Base-by-base conservation (phyloP, 2,113 vertebrate genomes). In the Hystrix brachyura region DNA sequence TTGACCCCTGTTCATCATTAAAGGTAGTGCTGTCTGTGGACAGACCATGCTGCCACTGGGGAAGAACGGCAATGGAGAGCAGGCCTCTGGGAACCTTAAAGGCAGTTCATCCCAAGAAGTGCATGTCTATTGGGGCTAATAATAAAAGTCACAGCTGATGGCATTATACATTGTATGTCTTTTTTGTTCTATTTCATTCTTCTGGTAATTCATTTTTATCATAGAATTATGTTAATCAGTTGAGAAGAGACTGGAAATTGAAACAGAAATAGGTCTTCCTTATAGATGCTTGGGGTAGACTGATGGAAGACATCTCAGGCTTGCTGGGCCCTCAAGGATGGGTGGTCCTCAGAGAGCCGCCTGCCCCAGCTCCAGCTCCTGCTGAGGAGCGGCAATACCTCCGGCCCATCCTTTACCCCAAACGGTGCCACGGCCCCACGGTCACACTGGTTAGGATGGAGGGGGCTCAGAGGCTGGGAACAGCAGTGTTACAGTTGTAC, bases 351-450 rank as follows among this genome's bases (percentile, higher is more conserved):
- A 7, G 19, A 14, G 29, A 38, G 12, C 34, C 18, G 18, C 62
- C 46, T 1, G 59, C 2, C 9, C 27, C 10, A 34, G 11, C n/a
- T 15, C 15, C 7, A 46, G 57, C 7, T 10, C 51, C 29, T 0
- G 25, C 65, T 78, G 32, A 53, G 21, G 8, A 25, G 69, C 9
- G 19, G 27, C 48, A 12, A 17, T 0, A 18, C 4, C 14, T 21
- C 71, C 21, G 9, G 17, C 43, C 21, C 12, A 6, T 4, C 13
- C 12, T 55, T 3, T 1, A 1, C 21, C 64, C 38, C 12, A 5
- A 11, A 34, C 8, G 38, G 7, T 48, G 43, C 25, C 0, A 7
- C 12, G 0, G 79, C 4, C 46, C 60, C 53, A 9, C 2, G 1
- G 2, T 1, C 32, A 4, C 12, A 9, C 34, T 27, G 69, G 51